A percentile compares a stretch with the other conserved stretches of the same genome.
Evolutionary conservation across 2,113 vertebrate species (phyloP).

Genomic region (Callionymus lyra): DNA sequence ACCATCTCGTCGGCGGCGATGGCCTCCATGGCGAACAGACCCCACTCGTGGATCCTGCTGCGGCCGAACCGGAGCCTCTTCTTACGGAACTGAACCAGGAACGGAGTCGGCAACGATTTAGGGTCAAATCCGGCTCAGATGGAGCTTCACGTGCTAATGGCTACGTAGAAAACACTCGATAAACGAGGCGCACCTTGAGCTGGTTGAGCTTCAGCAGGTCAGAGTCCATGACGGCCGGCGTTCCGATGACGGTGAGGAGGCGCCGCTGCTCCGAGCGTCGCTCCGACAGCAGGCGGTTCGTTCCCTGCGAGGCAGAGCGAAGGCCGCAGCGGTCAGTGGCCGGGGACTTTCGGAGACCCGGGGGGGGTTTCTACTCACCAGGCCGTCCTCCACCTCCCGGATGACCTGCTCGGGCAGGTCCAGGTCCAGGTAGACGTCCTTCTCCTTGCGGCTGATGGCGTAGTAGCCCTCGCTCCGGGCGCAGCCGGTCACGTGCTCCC

Average conservation of each 20-base stretch:
- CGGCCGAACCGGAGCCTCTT: conserved; percentile 88
- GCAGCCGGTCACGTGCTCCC: conserved; percentile 81
- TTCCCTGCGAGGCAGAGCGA: conserved; percentile 60
- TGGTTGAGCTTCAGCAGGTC: conserved; percentile 90
- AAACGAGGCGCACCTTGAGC: conserved; percentile 80
- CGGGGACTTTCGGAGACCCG: no score
- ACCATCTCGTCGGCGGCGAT: conserved; percentile 96
- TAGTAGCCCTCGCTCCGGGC: conserved; percentile 89
- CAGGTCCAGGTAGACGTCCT: conserved; percentile 84
- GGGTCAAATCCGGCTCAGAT: no score
- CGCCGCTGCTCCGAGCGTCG: conserved; percentile 84
- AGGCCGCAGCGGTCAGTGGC: not conserved
- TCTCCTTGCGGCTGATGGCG: conserved; percentile 88
- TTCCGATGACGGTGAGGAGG: conserved; percentile 83
- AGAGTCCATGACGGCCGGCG: conserved; percentile 78
- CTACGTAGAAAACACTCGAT: no score
- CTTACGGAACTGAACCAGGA: conserved; percentile 78
- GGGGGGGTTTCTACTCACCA: no score
- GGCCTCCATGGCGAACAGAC: conserved; percentile 90
- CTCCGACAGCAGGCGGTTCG: conserved; percentile 79
- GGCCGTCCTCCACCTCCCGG: conserved; percentile 69
- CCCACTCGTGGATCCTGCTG: conserved; percentile 92
- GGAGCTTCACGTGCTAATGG: no score
- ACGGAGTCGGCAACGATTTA: not conserved
- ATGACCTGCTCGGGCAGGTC: conserved; percentile 73